Evolutionary conservation across 2,888 invertebrate genomes (phyloP), one percentile per base, ranked within the genome.

Genomic region (Lepidonotus clava): DNA sequence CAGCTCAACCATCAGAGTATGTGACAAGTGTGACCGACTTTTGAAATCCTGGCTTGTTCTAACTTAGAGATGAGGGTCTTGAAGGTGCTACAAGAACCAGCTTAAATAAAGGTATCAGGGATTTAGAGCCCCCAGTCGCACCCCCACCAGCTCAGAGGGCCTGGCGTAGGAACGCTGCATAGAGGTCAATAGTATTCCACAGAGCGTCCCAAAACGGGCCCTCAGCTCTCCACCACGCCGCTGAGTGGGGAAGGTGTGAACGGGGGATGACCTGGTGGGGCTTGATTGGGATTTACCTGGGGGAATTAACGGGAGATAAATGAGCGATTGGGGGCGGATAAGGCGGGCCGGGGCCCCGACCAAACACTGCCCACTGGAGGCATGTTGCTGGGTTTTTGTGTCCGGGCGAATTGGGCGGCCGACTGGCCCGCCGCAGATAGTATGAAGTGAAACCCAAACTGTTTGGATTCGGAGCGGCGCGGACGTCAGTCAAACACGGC

Each of bases 361-460:
- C 40, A 40, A 76, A 40, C 76, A 40, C 76, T n/a, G 36, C 40
- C 36, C 14, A 76, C n/a, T 14, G n/a, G n/a, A 14, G 46, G 46
- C n/a, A 28, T 80, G 80, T 46, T 11, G 80, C 24, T 6, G 80
- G 51, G 32, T 80, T 80, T 41, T 46, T 46, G 80, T 80, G 80
- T 71, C 46, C 21, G 46, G 8, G n/a, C 1, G 46, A 14, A 8
- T 24, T 14, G 46, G 14, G 46, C 38, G 34, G 24, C 1, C 76
- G 36, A 38, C 36, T 28, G 21, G 80, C 51, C 5, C 51, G 18
- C 18, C 6, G 46, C 14, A 80, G 80, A 80, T 80, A 80, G 80
- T 41, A 80, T 80, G 80, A 41, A 80, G 80, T 80, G 80, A 80
- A 80, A 80, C 80, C 80, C 80, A 80, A 80, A 80, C 80, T 80